Conservation (phyloP, 2,113 vertebrate species). For the Puntigrus tetrazona region DNA sequence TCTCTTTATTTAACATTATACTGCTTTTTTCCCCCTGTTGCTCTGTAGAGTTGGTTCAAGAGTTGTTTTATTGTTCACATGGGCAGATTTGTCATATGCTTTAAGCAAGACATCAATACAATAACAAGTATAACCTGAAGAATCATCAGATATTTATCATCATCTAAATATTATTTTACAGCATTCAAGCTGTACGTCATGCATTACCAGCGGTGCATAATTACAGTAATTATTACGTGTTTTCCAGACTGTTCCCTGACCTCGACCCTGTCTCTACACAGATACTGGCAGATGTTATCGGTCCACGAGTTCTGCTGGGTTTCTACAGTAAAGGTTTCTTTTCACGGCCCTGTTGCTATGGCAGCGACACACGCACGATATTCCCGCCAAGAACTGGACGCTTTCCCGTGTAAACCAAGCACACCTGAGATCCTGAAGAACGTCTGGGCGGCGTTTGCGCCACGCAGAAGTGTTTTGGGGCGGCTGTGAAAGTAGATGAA, state of each 20-base stretch:
- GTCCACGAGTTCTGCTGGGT: not conserved
- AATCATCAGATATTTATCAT: not conserved
- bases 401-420: not conserved
- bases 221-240: not conserved
- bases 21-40: no score
- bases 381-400: not conserved
- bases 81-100: no score
- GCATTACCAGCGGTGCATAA: not conserved
- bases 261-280: not conserved
- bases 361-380: not conserved
- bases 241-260: not conserved
- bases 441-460: not conserved
- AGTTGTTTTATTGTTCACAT: no score
- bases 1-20: no score
- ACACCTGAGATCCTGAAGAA: not conserved
- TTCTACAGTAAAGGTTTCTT: not conserved
- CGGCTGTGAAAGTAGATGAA: not conserved
- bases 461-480: not conserved
- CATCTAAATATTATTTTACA: not conserved
- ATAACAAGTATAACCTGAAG: not conserved
- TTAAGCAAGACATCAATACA: not conserved
- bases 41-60: no score
- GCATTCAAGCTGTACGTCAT: not conserved
- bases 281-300: slow-evolving; percentile 18
- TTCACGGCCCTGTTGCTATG: slow-evolving; percentile 1